phyloP scores from a whole-genome alignment of 1,140 invertebrate genomes.

The Brachionus angularis region DNA sequence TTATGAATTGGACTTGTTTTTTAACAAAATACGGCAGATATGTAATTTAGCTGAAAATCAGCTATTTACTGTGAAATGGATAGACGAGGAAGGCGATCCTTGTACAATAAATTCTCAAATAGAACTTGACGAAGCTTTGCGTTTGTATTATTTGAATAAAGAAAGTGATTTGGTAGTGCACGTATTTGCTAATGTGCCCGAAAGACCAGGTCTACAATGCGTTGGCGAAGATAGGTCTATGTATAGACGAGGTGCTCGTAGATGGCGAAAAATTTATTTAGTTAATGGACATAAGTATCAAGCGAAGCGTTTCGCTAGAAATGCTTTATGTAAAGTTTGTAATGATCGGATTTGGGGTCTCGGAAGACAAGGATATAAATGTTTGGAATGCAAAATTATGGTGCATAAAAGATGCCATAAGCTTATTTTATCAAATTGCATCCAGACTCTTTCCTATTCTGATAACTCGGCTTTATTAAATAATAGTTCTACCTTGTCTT shows the following conservation, averaged over 20 bases:
- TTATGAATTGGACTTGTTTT: conserved; percentile 9
- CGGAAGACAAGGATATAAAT: conserved; percentile 95
- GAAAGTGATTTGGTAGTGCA: conserved; percentile 49
- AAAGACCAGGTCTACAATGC: conserved; percentile 85
- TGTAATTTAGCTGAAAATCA: conserved; percentile 21
- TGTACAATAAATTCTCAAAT: conserved; percentile 91
- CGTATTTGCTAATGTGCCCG: conserved; percentile 82
- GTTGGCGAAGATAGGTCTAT: conserved; percentile 91
- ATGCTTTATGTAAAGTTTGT: conserved; percentile 94
- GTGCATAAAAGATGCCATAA: conserved; percentile 99
- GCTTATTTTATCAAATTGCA: conserved; percentile 80
- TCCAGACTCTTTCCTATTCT: conserved; percentile 46
- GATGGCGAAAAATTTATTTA: conserved; percentile 95
- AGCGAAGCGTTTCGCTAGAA: conserved; percentile 94
- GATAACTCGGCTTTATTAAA: not conserved
- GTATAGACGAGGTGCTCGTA: conserved; percentile 90
- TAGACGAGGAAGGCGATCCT: conserved; percentile 97
- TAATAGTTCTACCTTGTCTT: not conserved
- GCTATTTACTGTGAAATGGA: conserved; percentile 78
- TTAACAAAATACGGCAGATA: not conserved
- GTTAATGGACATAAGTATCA: conserved; percentile 99
- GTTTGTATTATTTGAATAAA: conserved; percentile 53
- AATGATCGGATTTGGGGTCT: conserved; percentile 97
- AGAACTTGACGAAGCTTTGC: conserved; percentile 89
- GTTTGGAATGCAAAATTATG: conserved; percentile 93